A percentile compares a stretch with the other conserved stretches of the same genome.
Evolutionary conservation across 2,797 vertebrate species (phyloP).

Genomic region (Hafferia zeledoni): DNA sequence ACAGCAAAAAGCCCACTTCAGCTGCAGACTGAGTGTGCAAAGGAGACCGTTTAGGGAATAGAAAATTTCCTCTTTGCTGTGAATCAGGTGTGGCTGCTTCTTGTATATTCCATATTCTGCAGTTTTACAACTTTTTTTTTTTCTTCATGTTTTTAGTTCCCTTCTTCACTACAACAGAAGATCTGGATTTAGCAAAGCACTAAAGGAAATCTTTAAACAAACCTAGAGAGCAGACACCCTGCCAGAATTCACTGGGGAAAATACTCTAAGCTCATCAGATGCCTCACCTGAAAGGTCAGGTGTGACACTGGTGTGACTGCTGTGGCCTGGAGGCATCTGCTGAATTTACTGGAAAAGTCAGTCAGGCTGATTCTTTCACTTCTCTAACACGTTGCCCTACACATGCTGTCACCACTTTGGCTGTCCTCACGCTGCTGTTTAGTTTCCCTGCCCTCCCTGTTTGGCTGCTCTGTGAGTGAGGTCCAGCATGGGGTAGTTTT

Average conservation of each 20-base stretch:
- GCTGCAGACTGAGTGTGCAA: neutral
- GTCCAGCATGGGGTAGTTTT: neutral
- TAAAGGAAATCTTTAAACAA: neutral
- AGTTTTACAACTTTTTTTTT: neutral
- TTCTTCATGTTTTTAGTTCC: fast-evolving
- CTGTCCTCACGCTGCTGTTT: neutral
- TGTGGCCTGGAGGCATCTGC: neutral
- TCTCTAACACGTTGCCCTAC: neutral
- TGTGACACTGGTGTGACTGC: neutral
- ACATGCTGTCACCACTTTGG: neutral
- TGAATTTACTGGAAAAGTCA: neutral
- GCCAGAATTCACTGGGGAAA: neutral
- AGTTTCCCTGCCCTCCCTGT: neutral
- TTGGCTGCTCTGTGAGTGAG: neutral
- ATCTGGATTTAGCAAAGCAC: neutral
- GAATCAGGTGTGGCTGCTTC: neutral
- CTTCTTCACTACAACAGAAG: neutral
- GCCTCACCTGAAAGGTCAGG: neutral
- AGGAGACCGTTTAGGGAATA: neutral
- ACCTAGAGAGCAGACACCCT: neutral
- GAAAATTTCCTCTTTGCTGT: neutral
- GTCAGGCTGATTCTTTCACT: neutral
- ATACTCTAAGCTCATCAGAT: neutral
- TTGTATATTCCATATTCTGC: neutral
- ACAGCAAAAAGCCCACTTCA: neutral